These are phyloP conservation scores for Coelopa pilipes DNA, from an alignment of 2,888 invertebrate species.

Conservation along the genomic window DNA sequence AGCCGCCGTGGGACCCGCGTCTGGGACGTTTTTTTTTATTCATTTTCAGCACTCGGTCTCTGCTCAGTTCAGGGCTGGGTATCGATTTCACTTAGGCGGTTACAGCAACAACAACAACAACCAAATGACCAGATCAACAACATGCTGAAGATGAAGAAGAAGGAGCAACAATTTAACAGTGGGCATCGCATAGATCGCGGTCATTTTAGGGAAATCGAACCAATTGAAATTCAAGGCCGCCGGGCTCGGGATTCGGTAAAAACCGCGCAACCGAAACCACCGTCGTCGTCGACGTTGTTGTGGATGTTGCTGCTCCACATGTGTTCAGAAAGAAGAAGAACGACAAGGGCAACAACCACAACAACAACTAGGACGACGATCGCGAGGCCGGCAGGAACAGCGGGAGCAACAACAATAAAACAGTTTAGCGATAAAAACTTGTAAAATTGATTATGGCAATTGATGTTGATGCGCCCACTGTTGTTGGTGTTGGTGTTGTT, in stretches of 20 bases:
- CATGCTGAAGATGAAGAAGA: background rate
- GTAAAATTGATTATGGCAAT: constrained; percentile 22
- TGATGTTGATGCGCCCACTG: constrained; percentile 1
- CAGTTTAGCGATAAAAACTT: constrained; percentile 26
- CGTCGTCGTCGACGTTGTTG: background rate
- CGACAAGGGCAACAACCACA: background rate
- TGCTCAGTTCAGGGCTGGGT: background rate
- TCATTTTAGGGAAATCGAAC: constrained; percentile 24
- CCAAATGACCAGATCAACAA: background rate
- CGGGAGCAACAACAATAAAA: constrained; percentile 13
- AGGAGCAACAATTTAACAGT: background rate
- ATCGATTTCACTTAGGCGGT: background rate
- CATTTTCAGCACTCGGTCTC: too few species aligned
- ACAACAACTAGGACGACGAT: background rate
- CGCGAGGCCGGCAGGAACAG: background rate
- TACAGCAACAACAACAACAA: constrained; percentile 7
- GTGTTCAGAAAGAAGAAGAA: background rate
- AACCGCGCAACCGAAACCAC: constrained; percentile 13
- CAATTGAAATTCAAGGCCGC: constrained; percentile 35
- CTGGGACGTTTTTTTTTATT: too few species aligned
- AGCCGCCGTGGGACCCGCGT: too few species aligned
- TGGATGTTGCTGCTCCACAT: background rate
- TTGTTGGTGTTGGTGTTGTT: constrained; percentile 7
- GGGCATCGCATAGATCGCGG: constrained; percentile 14
- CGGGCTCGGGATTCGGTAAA: constrained; percentile 16